Evolutionary conservation across 2,797 vertebrate genomes (phyloP), one percentile per base, ranked within the genome.

Genomic region (Picus viridis): DNA sequence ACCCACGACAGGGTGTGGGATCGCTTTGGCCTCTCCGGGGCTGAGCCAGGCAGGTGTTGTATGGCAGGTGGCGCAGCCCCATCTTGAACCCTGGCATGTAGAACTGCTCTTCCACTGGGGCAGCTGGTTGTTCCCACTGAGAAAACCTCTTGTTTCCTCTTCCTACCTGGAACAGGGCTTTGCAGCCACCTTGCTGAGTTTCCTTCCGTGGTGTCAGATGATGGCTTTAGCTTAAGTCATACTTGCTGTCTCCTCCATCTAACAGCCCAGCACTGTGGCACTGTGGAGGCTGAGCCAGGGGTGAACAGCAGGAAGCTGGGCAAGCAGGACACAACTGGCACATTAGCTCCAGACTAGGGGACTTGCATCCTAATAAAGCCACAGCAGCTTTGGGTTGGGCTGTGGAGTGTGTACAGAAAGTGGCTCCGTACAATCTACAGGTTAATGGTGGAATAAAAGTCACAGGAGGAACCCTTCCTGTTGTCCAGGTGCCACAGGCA

Each of bases 171-270:
- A 56, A 11, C 3, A 67, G 54, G 43, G 29, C 30, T 30, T 69
- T 36, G 19, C 10, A 1, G 1, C 32, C 7, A 3, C 51, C 62
- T 63, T 0, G 0, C 54, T 57, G 29, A 39, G 14, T 53, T 81
- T 45, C 34, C 34, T 78, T 47, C 49, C 9, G 0, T n/a, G 32
- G 51, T 75, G 30, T 64, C 74, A 68, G 67, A 27, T 34, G 54
- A 41, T 47, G 59, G 18, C 22, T 77, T 92, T 45, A 47, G 39
- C 49, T 39, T 34, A 74, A 61, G 16, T 17, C 24, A 3, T 58
- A 27, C 12, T 39, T 76, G 43, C 71, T 49, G 56, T 65, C 10
- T 19, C 27, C 36, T 72, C 29, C 18, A 24, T 29, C 22, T 56
- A 43, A 45, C 1, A 12, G 45, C 53, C 68, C 39, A 30, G 53